phyloP scores from a whole-genome alignment of 1,140 invertebrate species.

The Hylyphantes graminicola region DNA sequence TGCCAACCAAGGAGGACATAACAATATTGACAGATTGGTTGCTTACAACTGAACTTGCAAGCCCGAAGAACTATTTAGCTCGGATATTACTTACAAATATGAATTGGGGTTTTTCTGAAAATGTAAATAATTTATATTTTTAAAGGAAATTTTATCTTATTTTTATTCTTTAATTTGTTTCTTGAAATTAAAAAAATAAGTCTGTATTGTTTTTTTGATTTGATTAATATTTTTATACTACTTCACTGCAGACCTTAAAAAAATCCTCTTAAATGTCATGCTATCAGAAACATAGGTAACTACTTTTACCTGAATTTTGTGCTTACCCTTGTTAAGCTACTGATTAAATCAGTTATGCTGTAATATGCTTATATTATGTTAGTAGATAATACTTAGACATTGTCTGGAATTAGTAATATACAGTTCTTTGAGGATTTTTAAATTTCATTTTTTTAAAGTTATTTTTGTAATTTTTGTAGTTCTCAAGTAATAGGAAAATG shows the following conservation, averaged over 20 bases:
- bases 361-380: no score
- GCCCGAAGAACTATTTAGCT: conserved; percentile 16
- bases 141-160: neutral
- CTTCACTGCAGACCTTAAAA: no score
- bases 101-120: conserved; percentile 19
- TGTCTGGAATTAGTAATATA: neutral
- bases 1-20: conserved; percentile 5
- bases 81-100: conserved; percentile 11
- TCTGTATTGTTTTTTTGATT: no score
- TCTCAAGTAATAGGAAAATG: neutral
- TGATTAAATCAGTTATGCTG: no score
- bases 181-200: neutral
- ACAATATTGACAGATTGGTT: neutral
- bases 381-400: neutral
- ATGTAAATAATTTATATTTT: neutral
- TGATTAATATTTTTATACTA: no score
- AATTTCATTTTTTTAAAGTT: neutral
- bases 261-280: no score
- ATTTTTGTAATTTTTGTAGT: neutral
- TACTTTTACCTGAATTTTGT: no score
- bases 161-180: neutral
- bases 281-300: no score
- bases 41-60: neutral
- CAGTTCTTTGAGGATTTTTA: neutral
- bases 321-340: no score